These are phyloP conservation scores for Selene dorsalis DNA, from an alignment of 2,797 vertebrate species.

Conservation along the genomic window DNA sequence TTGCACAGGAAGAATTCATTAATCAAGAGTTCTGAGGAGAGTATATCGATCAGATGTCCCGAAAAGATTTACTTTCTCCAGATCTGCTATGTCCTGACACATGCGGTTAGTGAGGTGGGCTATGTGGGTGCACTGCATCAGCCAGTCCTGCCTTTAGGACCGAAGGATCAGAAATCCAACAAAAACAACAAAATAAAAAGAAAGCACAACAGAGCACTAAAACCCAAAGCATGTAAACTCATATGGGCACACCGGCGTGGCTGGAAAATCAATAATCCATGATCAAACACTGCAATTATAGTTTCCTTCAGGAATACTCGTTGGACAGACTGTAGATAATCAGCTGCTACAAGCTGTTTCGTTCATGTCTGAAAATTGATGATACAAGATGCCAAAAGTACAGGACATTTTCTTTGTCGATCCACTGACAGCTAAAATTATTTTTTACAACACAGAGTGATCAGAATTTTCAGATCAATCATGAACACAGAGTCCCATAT, in stretches of 20 bases:
- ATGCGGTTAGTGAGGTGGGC: conserved; percentile 62
- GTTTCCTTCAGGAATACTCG: conserved; percentile 13
- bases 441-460: conserved; percentile 39
- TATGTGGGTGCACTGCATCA: conserved; percentile 78
- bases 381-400: conserved; percentile 19
- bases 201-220: conserved; percentile 70
- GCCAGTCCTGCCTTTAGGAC: conserved; percentile 74
- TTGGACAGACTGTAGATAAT: conserved; percentile 32
- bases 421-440: conserved; percentile 32
- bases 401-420: conserved; percentile 16
- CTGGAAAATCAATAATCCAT: conserved; percentile 37
- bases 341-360: conserved; percentile 9
- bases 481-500: conserved; percentile 16
- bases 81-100: conserved; percentile 45
- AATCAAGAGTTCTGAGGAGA: conserved; percentile 13
- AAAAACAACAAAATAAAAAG: conserved; percentile 37
- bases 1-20: conserved; percentile 42
- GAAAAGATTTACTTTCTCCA: conserved; percentile 27
- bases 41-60: conserved; percentile 18
- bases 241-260: conserved; percentile 54
- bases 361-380: conserved; percentile 16
- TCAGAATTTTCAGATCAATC: conserved; percentile 4
- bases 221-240: conserved; percentile 68
- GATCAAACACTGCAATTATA: conserved; percentile 15
- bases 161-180: conserved; percentile 77